A percentile compares a stretch with the other conserved stretches of the same genome.
Conservation (phyloP, 2,888 invertebrate genomes). For the Drosophila atripex region DNA sequence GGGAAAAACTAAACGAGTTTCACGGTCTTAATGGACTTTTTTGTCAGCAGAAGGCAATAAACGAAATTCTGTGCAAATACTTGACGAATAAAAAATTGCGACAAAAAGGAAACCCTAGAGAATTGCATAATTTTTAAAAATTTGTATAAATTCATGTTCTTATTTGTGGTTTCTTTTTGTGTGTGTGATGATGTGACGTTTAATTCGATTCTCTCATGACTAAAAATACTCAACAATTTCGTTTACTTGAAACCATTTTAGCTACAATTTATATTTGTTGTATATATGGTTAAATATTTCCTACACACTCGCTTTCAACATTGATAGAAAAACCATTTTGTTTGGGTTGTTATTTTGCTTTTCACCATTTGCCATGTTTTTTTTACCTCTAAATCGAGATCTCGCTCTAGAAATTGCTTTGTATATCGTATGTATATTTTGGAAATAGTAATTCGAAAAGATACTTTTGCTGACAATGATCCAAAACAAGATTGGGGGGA, state of each 20-base stretch:
- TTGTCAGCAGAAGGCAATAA: slow-evolving; percentile 69
- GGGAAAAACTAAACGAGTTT: slow-evolving; percentile 14
- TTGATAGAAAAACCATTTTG: slow-evolving; percentile 57
- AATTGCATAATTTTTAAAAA: slow-evolving; percentile 25
- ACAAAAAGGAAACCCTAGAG: slow-evolving; percentile 9
- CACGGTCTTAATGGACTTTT: slow-evolving; percentile 33
- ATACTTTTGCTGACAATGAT: slow-evolving; percentile 64
- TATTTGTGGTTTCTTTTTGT: slow-evolving; percentile 3
- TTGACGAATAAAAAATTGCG: slow-evolving; percentile 13
- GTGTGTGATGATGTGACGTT: slow-evolving; percentile 14
- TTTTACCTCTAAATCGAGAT: slow-evolving; percentile 38
- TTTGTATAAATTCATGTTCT: slow-evolving; percentile 35
- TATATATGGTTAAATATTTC: slow-evolving; percentile 53
- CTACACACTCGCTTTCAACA: slow-evolving; percentile 41
- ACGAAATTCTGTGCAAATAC: slow-evolving; percentile 49
- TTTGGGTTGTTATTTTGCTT: slow-evolving; percentile 51
- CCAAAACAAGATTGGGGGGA: slow-evolving; percentile 51
- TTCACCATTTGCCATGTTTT: slow-evolving; percentile 74
- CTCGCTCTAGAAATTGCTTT: slow-evolving; percentile 46
- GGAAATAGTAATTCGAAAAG: slow-evolving; percentile 50
- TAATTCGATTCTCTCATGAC: slow-evolving; percentile 51
- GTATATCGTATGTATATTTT: slow-evolving; percentile 22
- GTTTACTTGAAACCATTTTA: slow-evolving; percentile 84
- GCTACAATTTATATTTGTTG: slow-evolving; percentile 59
- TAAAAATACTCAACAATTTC: slow-evolving; percentile 84